These are phyloP conservation scores for Parascotia fuliginaria DNA, from an alignment of 2,888 invertebrate genomes.

Conservation along the genomic window DNA sequence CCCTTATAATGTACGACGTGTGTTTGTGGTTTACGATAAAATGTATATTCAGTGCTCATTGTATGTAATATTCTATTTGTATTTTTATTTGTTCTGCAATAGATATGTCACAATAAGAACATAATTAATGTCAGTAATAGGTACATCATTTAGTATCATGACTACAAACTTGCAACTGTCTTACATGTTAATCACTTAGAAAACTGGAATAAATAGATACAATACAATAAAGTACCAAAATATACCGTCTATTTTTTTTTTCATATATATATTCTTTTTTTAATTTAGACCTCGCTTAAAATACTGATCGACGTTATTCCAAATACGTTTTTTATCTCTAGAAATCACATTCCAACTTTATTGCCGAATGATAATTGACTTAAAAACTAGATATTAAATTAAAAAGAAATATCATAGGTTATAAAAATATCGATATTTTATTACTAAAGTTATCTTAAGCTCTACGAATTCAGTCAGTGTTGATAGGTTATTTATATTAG, in stretches of 20 bases:
- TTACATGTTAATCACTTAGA: conserved; percentile 43
- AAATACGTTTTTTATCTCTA: conserved; percentile 28
- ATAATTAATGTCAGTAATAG: too few species aligned
- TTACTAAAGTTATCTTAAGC: conserved; percentile 51
- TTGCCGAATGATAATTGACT: conserved; percentile 72
- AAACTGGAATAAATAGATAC: conserved; percentile 43
- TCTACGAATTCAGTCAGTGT: conserved; percentile 54
- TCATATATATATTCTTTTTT: conserved; percentile 34
- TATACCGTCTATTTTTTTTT: conserved; percentile 34
- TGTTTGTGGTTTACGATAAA: too few species aligned
- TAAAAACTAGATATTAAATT: conserved; percentile 48
- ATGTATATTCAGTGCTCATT: too few species aligned
- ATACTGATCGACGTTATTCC: conserved; percentile 36
- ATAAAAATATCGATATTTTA: conserved; percentile 57
- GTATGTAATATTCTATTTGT: not conserved
- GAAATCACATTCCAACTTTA: conserved; percentile 69
- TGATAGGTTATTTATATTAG: not conserved
- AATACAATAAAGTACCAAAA: conserved; percentile 54
- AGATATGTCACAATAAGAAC: not conserved
- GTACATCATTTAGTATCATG: conserved; percentile 20
- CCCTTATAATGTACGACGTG: too few species aligned
- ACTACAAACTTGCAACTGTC: conserved; percentile 60
- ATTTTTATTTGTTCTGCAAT: not conserved
- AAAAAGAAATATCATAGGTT: conserved; percentile 46
- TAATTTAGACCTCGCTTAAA: conserved; percentile 47